These are phyloP conservation scores for Heterochromis multidens DNA, from an alignment of 2,113 vertebrate genomes.

Conservation along the genomic window DNA sequence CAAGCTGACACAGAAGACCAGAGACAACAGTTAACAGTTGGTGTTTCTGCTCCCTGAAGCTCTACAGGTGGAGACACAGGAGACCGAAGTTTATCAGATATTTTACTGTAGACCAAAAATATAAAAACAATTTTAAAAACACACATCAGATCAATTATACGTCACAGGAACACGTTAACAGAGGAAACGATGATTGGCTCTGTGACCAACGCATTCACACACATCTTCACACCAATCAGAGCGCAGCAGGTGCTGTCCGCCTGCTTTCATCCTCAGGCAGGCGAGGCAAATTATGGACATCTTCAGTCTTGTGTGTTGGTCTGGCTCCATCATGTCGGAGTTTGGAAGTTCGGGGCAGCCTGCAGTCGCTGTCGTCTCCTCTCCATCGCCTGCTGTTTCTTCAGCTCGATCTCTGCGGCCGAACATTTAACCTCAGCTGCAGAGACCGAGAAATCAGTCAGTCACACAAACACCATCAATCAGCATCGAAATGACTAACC, in stretches of 20 bases:
- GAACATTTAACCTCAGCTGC: conserved; percentile 77
- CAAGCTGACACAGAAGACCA: too few relatives aligned
- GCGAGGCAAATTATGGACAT: too few relatives aligned
- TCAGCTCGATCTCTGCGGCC: conserved; percentile 88
- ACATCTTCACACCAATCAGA: not conserved
- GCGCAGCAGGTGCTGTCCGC: not conserved
- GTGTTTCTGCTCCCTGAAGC: too few relatives aligned
- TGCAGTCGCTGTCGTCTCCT: conserved; percentile 78
- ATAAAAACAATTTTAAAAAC: not conserved
- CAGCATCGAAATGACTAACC: not conserved
- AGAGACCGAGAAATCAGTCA: not conserved
- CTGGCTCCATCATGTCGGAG: conserved; percentile 35
- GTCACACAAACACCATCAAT: not conserved
- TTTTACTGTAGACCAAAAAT: not conserved
- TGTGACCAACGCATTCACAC: accelerated
- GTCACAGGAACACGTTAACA: not conserved
- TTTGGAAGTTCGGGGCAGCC: conserved; percentile 50
- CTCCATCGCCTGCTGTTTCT: conserved; percentile 89
- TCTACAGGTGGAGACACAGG: not conserved
- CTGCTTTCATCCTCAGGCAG: not conserved
- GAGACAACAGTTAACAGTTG: not conserved
- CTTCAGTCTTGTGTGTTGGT: too few relatives aligned
- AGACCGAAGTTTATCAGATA: not conserved
- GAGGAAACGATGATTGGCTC: not conserved
- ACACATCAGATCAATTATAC: not conserved